A percentile compares a stretch with the other conserved stretches of the same genome.
These are phyloP conservation scores for Cantharis nigra DNA, from an alignment of 2,888 invertebrate species.

Conservation along the genomic window DNA sequence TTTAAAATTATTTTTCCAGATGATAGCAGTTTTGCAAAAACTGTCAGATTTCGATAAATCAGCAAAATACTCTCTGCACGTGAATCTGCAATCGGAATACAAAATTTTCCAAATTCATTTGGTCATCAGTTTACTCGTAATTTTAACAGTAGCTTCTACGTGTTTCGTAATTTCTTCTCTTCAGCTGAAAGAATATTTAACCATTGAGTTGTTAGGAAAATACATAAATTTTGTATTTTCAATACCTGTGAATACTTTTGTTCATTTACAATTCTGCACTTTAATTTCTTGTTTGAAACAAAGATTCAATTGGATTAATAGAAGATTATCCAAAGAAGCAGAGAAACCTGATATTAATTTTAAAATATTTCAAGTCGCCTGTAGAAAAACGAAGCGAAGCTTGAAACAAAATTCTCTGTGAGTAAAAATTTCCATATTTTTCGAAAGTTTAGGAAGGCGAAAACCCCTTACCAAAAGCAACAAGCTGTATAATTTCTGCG, in stretches of 20 bases:
- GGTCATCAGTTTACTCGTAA: background rate
- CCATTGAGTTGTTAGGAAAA: background rate
- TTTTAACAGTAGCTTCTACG: background rate
- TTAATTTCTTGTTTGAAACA: slow-evolving; percentile 4
- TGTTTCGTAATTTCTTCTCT: background rate
- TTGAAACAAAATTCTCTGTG: background rate
- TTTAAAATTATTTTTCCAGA: background rate
- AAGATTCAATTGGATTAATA: slow-evolving; percentile 11
- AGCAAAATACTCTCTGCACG: background rate
- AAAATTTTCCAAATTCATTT: background rate
- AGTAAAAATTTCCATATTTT: background rate
- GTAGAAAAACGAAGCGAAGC: background rate
- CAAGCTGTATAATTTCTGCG: no score
- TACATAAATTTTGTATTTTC: background rate
- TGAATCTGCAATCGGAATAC: slow-evolving; percentile 1
- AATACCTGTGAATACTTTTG: background rate
- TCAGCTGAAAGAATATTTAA: background rate
- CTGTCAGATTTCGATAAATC: background rate
- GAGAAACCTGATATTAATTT: background rate
- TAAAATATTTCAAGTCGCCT: background rate
- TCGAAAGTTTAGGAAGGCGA: no score
- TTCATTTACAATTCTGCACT: slow-evolving; percentile 6
- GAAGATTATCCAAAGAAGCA: background rate
- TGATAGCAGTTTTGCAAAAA: background rate
- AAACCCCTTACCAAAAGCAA: no score